phyloP scores from a whole-genome alignment of 2,888 invertebrate species.

The Acronicta leporina region DNA sequence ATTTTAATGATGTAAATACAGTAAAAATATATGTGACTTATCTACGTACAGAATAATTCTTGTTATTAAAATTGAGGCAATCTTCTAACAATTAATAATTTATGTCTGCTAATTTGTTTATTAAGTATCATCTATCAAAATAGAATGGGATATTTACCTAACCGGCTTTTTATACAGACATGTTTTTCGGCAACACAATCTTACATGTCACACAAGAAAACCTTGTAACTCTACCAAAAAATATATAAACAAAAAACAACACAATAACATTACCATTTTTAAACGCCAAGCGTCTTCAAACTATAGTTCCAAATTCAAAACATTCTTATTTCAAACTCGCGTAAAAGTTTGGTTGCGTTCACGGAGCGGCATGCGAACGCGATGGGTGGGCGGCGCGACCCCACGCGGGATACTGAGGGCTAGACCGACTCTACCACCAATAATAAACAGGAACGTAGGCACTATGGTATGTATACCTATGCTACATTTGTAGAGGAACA shows the following conservation, averaged over 20 bases:
- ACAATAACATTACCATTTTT: slow-evolving; percentile 43
- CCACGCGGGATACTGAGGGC: slow-evolving; percentile 77
- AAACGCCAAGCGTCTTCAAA: slow-evolving; percentile 16
- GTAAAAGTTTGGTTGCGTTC: slow-evolving; percentile 48
- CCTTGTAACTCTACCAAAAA: not conserved
- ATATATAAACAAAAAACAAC: not conserved
- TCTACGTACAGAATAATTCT: too few relatives aligned
- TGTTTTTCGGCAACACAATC: too few relatives aligned
- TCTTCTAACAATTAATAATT: too few relatives aligned
- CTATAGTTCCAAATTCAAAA: slow-evolving; percentile 34
- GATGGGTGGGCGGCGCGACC: slow-evolving; percentile 62
- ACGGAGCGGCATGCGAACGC: slow-evolving; percentile 42
- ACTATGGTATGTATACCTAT: slow-evolving; percentile 46
- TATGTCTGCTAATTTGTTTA: too few relatives aligned
- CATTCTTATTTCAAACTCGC: slow-evolving; percentile 40
- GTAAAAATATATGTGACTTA: too few relatives aligned
- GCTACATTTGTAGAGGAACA: slow-evolving; percentile 16
- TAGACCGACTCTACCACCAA: slow-evolving; percentile 59
- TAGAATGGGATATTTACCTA: too few relatives aligned
- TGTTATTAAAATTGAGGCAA: too few relatives aligned
- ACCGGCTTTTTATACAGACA: too few relatives aligned
- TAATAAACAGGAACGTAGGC: slow-evolving; percentile 68
- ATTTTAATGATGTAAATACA: too few relatives aligned
- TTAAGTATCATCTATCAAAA: too few relatives aligned
- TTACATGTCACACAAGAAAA: not conserved